Percentiles rank a stretch among this genome's conserved stretches.
Evolutionary conservation across 2,888 invertebrate genomes (phyloP).

Genomic region (Epinotia demarniana): DNA sequence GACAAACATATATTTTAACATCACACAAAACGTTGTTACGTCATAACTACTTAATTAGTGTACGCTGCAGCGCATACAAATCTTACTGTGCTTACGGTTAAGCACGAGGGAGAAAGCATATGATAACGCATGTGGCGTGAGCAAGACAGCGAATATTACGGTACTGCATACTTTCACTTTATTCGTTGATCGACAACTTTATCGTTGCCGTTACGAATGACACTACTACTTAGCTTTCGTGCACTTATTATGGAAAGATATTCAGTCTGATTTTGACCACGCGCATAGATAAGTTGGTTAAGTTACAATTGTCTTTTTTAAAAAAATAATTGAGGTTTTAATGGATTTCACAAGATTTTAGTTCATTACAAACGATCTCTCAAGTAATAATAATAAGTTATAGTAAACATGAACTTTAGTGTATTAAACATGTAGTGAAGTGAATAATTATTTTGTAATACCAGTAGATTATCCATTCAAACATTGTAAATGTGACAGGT

Average conservation of each 20-base stretch:
- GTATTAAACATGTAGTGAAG: too few species aligned
- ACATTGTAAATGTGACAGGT: constrained; percentile 37
- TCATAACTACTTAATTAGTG: constrained; percentile 9
- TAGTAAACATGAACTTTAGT: too few species aligned
- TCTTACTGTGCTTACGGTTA: neutral
- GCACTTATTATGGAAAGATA: neutral
- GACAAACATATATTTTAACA: constrained; percentile 1
- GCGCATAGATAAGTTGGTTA: neutral
- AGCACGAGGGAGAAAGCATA: constrained; percentile 21
- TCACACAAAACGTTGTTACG: constrained; percentile 24
- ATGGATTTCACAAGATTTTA: neutral
- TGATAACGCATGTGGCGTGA: neutral
- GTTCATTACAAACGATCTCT: too few species aligned
- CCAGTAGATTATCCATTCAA: constrained; percentile 13
- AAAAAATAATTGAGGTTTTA: neutral
- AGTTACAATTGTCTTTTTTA: neutral
- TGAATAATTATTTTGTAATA: neutral
- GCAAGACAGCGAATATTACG: constrained; percentile 36
- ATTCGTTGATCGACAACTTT: constrained; percentile 19
- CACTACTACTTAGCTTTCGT: neutral
- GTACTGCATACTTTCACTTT: constrained; percentile 49
- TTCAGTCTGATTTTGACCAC: constrained; percentile 4
- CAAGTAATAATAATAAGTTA: too few species aligned
- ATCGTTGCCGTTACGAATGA: neutral
- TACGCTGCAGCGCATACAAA: constrained; percentile 16